A percentile compares a stretch with the other conserved stretches of the same genome.
Conservation (phyloP, 2,113 vertebrate species). For the Tretioscincus oriximinensis region DNA sequence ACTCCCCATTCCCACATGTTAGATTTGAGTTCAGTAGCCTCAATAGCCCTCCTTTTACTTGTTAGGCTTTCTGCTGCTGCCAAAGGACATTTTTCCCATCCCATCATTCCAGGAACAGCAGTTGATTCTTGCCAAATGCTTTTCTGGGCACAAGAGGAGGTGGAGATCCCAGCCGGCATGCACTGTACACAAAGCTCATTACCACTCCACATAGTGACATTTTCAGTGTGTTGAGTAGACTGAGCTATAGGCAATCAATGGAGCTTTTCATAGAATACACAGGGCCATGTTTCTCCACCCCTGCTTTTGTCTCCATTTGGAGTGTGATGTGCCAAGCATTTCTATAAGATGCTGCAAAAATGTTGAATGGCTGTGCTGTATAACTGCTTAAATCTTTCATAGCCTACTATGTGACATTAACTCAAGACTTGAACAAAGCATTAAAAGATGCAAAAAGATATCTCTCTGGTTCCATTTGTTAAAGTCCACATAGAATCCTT, state of each 20-base stretch:
- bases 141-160: neutral
- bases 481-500: neutral
- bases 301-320: slow-evolving; percentile 14
- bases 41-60: neutral
- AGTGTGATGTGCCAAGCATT: slow-evolving; percentile 21
- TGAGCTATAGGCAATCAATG: slow-evolving; percentile 52
- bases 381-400: neutral
- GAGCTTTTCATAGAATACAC: slow-evolving; percentile 45
- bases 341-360: slow-evolving; percentile 34
- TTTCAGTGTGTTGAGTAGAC: slow-evolving; percentile 54
- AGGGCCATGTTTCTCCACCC: neutral
- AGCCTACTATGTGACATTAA: slow-evolving; percentile 1
- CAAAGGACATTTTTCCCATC: neutral
- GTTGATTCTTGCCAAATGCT: slow-evolving; percentile 24
- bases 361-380: neutral
- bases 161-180: slow-evolving; percentile 37
- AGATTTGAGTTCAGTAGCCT: neutral
- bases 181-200: slow-evolving; percentile 7
- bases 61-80: slow-evolving; percentile 3
- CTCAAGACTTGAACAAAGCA: neutral
- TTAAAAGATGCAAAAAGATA: neutral
- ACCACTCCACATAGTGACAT: slow-evolving; percentile 54
- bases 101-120: neutral
- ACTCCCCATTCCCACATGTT: neutral
- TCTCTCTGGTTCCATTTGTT: neutral